A percentile compares a stretch with the other conserved stretches of the same genome.
These are phyloP conservation scores for Antechinus stuartii DNA, from an alignment of 2,113 vertebrate genomes.

Conservation along the genomic window DNA sequence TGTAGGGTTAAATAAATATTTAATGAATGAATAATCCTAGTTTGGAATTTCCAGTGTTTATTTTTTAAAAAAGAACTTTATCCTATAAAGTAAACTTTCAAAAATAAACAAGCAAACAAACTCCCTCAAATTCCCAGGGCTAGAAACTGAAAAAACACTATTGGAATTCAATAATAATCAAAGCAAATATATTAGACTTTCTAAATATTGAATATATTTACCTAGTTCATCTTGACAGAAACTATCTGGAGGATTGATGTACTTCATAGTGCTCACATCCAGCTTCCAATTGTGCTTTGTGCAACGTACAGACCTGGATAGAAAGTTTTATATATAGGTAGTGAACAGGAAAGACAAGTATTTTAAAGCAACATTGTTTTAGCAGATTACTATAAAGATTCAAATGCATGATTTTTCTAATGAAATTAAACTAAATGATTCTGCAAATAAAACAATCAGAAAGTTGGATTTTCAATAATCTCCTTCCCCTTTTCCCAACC, in stretches of 20 bases:
- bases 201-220: conserved; percentile 55
- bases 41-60: neutral
- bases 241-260: conserved; percentile 88
- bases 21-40: neutral
- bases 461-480: neutral
- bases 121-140: neutral
- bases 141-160: neutral
- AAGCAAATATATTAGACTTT: neutral
- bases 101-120: too few relatives aligned
- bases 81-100: neutral
- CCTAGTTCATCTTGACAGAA: conserved; percentile 89
- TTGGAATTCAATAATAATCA: neutral
- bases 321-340: conserved; percentile 15
- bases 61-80: neutral
- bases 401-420: neutral
- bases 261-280: conserved; percentile 87
- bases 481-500: neutral
- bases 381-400: neutral
- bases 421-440: neutral
- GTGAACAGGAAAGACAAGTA: neutral
- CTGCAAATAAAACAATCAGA: conserved; percentile 1
- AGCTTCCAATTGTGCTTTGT: conserved; percentile 90
- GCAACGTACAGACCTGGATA: conserved; percentile 86
- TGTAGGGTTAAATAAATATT: neutral
- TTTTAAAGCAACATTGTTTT: neutral